These are phyloP conservation scores for Rhagologus leucostigma DNA, from an alignment of 2,113 vertebrate species.

Conservation along the genomic window DNA sequence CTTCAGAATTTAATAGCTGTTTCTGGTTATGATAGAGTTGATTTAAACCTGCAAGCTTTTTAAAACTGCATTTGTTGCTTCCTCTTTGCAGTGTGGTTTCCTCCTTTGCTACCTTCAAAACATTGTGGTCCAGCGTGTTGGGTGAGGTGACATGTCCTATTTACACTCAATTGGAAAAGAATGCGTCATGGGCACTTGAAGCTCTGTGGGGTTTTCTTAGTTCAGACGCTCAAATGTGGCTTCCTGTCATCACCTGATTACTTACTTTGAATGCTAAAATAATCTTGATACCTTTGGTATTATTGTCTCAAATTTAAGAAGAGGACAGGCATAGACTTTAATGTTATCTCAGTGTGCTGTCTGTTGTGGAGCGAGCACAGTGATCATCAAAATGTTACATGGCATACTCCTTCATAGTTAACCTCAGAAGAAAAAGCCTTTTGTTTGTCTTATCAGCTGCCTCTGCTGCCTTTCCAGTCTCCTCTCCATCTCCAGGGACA, in stretches of 20 bases:
- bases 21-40: constrained; percentile 11
- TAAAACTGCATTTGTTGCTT: constrained; percentile 26
- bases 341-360: neutral
- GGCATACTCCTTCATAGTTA: neutral
- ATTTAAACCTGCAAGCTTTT: constrained; percentile 15
- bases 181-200: constrained; percentile 10
- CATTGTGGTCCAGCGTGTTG: neutral
- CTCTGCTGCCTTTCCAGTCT: neutral
- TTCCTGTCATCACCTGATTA: constrained; percentile 18
- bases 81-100: constrained; percentile 49
- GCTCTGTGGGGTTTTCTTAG: neutral
- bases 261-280: neutral
- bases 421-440: neutral
- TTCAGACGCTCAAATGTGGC: neutral
- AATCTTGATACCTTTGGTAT: neutral
- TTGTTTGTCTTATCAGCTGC: neutral
- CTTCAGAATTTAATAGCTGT: constrained; percentile 41
- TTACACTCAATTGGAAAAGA: constrained; percentile 30
- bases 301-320: neutral
- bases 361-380: neutral
- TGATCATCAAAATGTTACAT: neutral
- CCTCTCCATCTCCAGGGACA: neutral
- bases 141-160: constrained; percentile 41
- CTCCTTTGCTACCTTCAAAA: constrained; percentile 42
- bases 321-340: neutral